These are phyloP conservation scores for Erebia ligea DNA, from an alignment of 2,888 invertebrate species.

Conservation along the genomic window DNA sequence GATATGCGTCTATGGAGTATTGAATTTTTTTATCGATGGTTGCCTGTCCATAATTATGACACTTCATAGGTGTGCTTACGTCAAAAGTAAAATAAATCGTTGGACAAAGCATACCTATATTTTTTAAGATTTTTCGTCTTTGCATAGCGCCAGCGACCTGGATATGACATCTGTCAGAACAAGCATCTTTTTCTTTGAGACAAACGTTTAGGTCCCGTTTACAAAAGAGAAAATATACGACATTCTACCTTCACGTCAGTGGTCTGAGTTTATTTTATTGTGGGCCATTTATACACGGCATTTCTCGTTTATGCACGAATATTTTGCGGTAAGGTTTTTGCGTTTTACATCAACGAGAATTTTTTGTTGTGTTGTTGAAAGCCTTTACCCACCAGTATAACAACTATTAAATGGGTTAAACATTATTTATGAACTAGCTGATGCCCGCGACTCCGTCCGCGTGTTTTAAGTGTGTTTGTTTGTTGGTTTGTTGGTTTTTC, in stretches of 20 bases:
- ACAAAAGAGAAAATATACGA: constrained; percentile 27
- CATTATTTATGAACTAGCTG: too few relatives aligned
- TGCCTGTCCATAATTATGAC: too few relatives aligned
- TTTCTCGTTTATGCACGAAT: neutral
- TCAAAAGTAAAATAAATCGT: too few relatives aligned
- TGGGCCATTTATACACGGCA: neutral
- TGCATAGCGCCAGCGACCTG: constrained; percentile 34
- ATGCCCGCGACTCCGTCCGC: too few relatives aligned
- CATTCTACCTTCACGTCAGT: constrained; percentile 20
- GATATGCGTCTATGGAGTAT: too few relatives aligned
- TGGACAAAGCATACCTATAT: neutral
- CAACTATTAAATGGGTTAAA: neutral
- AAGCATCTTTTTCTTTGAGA: constrained; percentile 34
- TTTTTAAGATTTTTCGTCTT: constrained; percentile 26
- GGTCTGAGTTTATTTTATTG: constrained; percentile 18
- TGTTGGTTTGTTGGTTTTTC: too few relatives aligned
- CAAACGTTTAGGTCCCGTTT: constrained; percentile 30
- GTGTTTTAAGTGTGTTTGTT: too few relatives aligned
- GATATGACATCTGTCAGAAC: constrained; percentile 42
- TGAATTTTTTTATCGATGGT: too few relatives aligned
- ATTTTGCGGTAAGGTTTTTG: neutral
- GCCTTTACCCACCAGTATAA: neutral
- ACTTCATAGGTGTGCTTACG: too few relatives aligned
- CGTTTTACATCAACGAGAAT: neutral
- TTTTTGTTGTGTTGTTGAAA: neutral